Conservation (phyloP, 2,797 vertebrate genomes). For the Sebastes nivosus region DNA sequence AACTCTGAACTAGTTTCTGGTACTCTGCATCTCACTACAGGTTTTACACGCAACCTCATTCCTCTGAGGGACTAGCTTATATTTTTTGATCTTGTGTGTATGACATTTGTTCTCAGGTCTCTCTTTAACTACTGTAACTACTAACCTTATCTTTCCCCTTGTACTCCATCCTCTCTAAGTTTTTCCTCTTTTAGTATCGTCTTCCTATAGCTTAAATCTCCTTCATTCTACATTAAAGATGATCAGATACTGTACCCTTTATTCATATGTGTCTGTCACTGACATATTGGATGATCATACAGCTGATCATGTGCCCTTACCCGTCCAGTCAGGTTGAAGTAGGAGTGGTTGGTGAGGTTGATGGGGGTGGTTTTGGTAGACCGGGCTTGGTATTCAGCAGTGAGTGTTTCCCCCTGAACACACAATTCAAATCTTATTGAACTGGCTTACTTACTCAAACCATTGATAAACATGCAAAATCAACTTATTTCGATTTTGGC, state of each 20-base stretch:
- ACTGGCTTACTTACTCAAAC: too few relatives aligned
- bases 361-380: constrained; percentile 88
- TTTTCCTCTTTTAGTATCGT: neutral
- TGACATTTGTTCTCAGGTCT: too few relatives aligned
- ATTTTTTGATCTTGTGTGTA: too few relatives aligned
- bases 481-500: neutral
- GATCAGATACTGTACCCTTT: neutral
- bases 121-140: neutral
- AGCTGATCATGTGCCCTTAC: constrained; percentile 67
- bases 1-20: too few relatives aligned
- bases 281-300: too few relatives aligned
- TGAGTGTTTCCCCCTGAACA: constrained; percentile 79
- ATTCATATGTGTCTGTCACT: neutral
- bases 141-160: neutral
- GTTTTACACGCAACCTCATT: too few relatives aligned
- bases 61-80: too few relatives aligned
- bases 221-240: neutral
- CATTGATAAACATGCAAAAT: neutral
- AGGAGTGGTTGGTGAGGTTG: constrained; percentile 94
- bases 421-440: neutral
- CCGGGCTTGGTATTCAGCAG: constrained; percentile 86
- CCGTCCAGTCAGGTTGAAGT: constrained; percentile 95
- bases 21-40: too few relatives aligned
- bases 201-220: neutral
- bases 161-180: neutral